These are phyloP conservation scores for Zosterops hypoxanthus DNA, from an alignment of 2,113 vertebrate species.

Conservation along the genomic window DNA sequence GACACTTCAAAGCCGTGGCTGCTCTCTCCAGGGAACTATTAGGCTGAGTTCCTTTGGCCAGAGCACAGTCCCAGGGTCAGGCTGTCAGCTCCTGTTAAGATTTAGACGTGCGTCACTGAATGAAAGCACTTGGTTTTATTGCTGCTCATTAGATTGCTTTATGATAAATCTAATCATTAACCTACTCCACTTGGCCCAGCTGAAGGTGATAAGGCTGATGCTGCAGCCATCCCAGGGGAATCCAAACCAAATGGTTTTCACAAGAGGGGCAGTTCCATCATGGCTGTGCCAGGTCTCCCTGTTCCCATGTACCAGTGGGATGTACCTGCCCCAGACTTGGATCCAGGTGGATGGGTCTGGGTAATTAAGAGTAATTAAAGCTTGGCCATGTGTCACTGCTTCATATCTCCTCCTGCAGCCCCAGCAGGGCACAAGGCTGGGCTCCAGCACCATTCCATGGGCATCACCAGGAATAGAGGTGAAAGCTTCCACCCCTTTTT, in stretches of 20 bases:
- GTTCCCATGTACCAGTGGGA: rapidly evolving
- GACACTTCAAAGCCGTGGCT: background rate
- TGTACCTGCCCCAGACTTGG: rapidly evolving
- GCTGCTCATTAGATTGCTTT: conserved; percentile 11
- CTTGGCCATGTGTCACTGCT: rapidly evolving
- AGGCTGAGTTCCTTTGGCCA: conserved; percentile 25
- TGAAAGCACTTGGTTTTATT: background rate
- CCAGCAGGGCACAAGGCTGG: background rate
- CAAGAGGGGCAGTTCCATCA: background rate
- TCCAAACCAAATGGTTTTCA: background rate
- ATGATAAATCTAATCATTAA: conserved; percentile 14
- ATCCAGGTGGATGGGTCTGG: background rate
- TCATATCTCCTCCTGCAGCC: background rate
- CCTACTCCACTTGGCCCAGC: background rate
- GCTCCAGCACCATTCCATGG: rapidly evolving
- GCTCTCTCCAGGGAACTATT: conserved; percentile 11
- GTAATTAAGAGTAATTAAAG: background rate
- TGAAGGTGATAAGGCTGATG: background rate
- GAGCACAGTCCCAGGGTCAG: background rate
- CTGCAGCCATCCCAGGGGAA: background rate
- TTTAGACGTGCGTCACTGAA: background rate
- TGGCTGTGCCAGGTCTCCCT: rapidly evolving
- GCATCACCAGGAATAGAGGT: background rate
- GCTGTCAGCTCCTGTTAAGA: conserved; percentile 7
- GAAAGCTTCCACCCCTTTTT: background rate